Percentiles rank a stretch among this genome's conserved stretches.
These are phyloP conservation scores for Gobiocypris rarus DNA, from an alignment of 2,113 vertebrate genomes.

Conservation along the genomic window DNA sequence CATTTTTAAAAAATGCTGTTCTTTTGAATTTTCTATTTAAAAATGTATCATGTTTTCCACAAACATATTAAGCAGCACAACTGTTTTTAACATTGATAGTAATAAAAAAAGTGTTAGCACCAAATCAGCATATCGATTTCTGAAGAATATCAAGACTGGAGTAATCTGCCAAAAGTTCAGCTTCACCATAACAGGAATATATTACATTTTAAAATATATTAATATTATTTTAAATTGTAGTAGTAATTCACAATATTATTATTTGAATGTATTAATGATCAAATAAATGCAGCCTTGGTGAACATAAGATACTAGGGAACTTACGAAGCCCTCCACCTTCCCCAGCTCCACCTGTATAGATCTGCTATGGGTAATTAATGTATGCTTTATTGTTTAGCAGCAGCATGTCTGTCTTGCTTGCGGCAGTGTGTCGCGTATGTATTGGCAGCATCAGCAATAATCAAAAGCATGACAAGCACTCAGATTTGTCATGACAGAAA, in stretches of 20 bases:
- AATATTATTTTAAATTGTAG: background rate
- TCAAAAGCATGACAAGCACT: too few species aligned
- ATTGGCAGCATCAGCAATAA: too few species aligned
- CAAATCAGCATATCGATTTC: background rate
- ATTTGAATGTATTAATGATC: background rate
- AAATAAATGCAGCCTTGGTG: background rate
- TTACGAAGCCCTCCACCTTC: too few species aligned
- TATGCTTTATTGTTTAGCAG: too few species aligned
- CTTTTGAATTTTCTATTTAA: background rate
- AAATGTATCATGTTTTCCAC: too few species aligned
- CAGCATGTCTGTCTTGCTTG: too few species aligned
- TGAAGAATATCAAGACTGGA: background rate
- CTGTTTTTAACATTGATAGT: background rate
- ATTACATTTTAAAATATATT: background rate
- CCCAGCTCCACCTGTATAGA: too few species aligned
- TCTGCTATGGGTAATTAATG: too few species aligned
- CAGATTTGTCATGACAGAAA: too few species aligned
- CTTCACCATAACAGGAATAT: background rate
- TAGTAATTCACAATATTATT: background rate
- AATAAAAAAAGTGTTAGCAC: background rate
- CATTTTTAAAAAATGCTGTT: background rate
- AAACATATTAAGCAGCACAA: too few species aligned
- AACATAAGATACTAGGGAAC: background rate
- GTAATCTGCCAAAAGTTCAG: background rate
- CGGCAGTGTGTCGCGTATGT: too few species aligned